phyloP scores from a whole-genome alignment of 2,113 vertebrate genomes.

The Acrocephalus kingi region DNA sequence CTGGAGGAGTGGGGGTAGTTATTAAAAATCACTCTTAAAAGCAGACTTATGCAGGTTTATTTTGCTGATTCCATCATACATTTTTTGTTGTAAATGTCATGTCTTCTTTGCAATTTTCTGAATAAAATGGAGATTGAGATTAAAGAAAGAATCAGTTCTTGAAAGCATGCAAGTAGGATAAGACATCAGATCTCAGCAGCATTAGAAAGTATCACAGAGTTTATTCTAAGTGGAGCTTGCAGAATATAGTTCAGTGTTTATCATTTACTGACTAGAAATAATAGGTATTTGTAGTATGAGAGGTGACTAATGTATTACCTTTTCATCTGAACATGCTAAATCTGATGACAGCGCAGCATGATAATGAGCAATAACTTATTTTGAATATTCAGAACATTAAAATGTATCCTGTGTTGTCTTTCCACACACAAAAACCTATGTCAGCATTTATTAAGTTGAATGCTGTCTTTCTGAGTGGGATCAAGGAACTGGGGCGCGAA shows the following conservation, averaged over 20 bases:
- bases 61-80: not conserved
- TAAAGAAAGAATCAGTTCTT: not conserved
- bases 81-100: not conserved
- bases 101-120: not conserved
- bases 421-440: not conserved
- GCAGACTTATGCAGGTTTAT: not conserved
- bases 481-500: not conserved
- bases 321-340: slow-evolving; percentile 14
- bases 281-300: slow-evolving; percentile 15
- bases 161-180: not conserved
- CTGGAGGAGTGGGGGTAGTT: not conserved
- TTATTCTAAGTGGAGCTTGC: not conserved
- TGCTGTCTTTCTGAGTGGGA: not conserved
- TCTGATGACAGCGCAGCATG: slow-evolving; percentile 14
- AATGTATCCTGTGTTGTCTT: slow-evolving; percentile 30
- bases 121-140: not conserved
- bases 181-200: not conserved
- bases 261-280: not conserved
- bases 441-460: not conserved
- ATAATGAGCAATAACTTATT: slow-evolving; percentile 27
- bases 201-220: not conserved
- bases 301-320: slow-evolving; percentile 26
- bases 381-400: slow-evolving; percentile 41
- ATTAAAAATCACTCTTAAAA: not conserved
- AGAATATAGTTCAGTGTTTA: slow-evolving; percentile 17